Percentiles rank a stretch among this genome's conserved stretches.
Conservation (phyloP, 2,797 vertebrate genomes). For the Alosa sapidissima region DNA sequence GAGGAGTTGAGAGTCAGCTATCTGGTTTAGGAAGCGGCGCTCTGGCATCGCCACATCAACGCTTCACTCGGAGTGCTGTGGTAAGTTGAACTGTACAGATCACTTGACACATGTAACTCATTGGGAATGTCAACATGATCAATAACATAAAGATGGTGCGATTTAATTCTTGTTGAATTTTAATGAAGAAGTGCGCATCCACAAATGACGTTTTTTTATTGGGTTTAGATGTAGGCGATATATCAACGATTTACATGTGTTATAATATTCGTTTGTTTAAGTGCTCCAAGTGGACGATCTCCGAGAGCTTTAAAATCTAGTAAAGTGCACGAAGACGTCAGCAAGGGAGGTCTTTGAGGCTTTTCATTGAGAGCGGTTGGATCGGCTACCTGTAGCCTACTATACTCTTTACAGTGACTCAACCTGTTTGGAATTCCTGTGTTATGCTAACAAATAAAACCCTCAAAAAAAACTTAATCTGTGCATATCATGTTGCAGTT, state of each 20-base stretch:
- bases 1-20: constrained; percentile 18
- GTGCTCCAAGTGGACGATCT: background rate
- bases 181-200: background rate
- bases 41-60: constrained; percentile 47
- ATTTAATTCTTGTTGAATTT: background rate
- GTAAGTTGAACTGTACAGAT: constrained; percentile 58
- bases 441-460: background rate
- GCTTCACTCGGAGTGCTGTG: constrained; percentile 51
- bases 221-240: background rate
- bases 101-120: background rate
- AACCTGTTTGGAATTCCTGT: constrained; percentile 13
- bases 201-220: background rate
- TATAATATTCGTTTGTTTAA: background rate
- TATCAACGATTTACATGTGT: background rate
- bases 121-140: background rate
- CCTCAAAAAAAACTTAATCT: background rate
- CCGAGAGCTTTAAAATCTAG: background rate
- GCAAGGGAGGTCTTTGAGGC: background rate
- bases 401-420: background rate
- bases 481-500: background rate
- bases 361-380: background rate
- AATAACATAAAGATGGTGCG: background rate
- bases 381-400: constrained; percentile 15
- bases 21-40: constrained; percentile 42
- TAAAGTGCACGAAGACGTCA: constrained; percentile 7